These are phyloP conservation scores for Leptopilina boulardi DNA, from an alignment of 1,140 invertebrate genomes.

Conservation along the genomic window DNA sequence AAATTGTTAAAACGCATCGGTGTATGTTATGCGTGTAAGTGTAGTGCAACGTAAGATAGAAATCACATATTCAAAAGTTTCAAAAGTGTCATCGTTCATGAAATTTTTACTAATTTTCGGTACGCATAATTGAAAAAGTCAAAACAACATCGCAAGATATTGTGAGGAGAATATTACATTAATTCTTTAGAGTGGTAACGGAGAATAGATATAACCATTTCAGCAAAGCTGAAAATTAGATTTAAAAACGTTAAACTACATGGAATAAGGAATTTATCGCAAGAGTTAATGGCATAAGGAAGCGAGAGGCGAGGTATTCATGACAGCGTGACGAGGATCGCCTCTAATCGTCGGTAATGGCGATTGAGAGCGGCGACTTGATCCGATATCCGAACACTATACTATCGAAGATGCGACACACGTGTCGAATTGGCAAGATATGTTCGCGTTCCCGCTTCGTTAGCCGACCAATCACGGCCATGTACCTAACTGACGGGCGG, in stretches of 20 bases:
- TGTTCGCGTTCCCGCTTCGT: slow-evolving; percentile 59
- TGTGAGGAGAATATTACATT: background rate
- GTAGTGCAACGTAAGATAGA: background rate
- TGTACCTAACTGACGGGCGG: slow-evolving; percentile 38
- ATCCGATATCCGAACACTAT: slow-evolving; percentile 58
- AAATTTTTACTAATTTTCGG: too few species aligned
- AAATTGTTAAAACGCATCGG: background rate
- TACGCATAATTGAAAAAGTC: too few species aligned
- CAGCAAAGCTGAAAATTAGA: background rate
- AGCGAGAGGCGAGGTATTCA: slow-evolving; percentile 8
- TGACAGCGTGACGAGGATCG: slow-evolving; percentile 17
- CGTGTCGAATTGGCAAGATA: slow-evolving; percentile 58
- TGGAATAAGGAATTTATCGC: background rate
- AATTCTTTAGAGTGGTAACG: background rate
- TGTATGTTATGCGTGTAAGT: too few species aligned
- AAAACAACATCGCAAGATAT: too few species aligned
- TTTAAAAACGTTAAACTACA: background rate
- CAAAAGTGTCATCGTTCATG: background rate
- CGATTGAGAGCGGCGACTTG: slow-evolving; percentile 44
- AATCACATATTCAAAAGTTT: background rate
- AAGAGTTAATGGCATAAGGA: background rate
- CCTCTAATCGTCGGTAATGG: slow-evolving; percentile 25
- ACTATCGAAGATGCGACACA: slow-evolving; percentile 52
- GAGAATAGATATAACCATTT: too few species aligned
- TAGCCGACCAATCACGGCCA: slow-evolving; percentile 58